phyloP scores from a whole-genome alignment of 2,888 invertebrate genomes.

The Melanotus villosus region DNA sequence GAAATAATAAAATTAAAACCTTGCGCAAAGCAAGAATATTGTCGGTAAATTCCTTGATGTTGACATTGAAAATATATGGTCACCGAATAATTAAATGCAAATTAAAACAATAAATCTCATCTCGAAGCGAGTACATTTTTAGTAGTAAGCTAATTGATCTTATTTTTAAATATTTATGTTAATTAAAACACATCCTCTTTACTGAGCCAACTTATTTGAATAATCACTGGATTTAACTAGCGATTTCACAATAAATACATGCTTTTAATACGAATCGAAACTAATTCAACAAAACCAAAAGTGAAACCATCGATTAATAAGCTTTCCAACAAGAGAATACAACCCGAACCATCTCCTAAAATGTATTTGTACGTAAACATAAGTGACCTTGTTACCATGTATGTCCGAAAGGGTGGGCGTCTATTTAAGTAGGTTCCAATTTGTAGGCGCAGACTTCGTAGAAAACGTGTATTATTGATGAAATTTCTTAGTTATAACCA shows the following conservation, averaged over 20 bases:
- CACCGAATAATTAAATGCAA: slow-evolving; percentile 32
- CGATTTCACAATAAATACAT: too few species aligned
- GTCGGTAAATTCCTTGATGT: slow-evolving; percentile 48
- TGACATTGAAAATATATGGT: slow-evolving; percentile 48
- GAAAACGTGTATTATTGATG: neutral
- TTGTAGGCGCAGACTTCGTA: slow-evolving; percentile 25
- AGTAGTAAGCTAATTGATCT: too few species aligned
- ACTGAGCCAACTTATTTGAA: too few species aligned
- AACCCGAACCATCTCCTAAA: slow-evolving; percentile 9
- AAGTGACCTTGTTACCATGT: slow-evolving; percentile 41
- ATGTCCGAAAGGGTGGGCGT: slow-evolving; percentile 33
- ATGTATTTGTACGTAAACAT: slow-evolving; percentile 26
- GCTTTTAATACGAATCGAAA: too few species aligned
- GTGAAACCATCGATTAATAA: neutral
- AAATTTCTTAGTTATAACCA: neutral
- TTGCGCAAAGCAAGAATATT: slow-evolving; percentile 42
- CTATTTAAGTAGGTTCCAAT: slow-evolving; percentile 16
- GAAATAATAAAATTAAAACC: slow-evolving; percentile 36
- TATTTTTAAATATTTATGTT: too few species aligned
- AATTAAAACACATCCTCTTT: too few species aligned
- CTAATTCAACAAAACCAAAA: neutral
- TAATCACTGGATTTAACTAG: too few species aligned
- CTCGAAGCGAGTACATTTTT: slow-evolving; percentile 4
- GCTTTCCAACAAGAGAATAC: too few species aligned
- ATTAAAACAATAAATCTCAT: slow-evolving; percentile 37